Evolutionary conservation across 2,888 invertebrate species (phyloP).

Genomic region (Callimorpha dominula): DNA sequence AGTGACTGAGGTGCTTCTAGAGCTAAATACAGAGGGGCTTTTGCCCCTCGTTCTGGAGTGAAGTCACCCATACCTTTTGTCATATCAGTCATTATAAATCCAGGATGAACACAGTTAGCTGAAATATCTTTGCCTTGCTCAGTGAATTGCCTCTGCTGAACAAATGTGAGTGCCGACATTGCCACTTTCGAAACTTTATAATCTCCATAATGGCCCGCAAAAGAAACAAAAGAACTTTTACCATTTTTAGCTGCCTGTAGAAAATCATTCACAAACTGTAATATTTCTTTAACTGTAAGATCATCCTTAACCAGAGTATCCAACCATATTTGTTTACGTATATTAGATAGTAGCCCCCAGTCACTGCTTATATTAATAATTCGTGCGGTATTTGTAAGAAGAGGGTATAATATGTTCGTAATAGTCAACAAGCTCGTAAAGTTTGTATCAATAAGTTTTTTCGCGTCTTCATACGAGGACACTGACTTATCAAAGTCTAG

Average conservation of each 20-base stretch:
- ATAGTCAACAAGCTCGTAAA: slow-evolving; percentile 89
- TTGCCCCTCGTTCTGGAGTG: slow-evolving; percentile 78
- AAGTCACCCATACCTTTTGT: slow-evolving; percentile 84
- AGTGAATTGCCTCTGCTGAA: slow-evolving; percentile 78
- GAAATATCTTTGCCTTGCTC: slow-evolving; percentile 83
- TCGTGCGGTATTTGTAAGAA: slow-evolving; percentile 89
- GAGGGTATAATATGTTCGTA: slow-evolving; percentile 90
- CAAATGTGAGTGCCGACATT: slow-evolving; percentile 81
- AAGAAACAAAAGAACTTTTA: slow-evolving; percentile 73
- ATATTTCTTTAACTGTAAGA: slow-evolving; percentile 83
- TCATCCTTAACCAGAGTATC: slow-evolving; percentile 78
- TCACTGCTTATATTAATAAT: slow-evolving; percentile 92
- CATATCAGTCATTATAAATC: slow-evolving; percentile 84
- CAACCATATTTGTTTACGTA: slow-evolving; percentile 80
- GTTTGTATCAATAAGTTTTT: slow-evolving; percentile 90
- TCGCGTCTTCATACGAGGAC: slow-evolving; percentile 89
- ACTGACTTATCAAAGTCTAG: slow-evolving; percentile 89
- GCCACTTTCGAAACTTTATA: slow-evolving; percentile 85
- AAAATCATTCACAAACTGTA: slow-evolving; percentile 86
- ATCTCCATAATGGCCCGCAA: slow-evolving; percentile 81
- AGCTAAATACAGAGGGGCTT: slow-evolving; percentile 78
- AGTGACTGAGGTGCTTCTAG: slow-evolving; percentile 79
- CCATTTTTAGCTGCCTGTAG: slow-evolving; percentile 84
- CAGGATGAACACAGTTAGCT: slow-evolving; percentile 83
- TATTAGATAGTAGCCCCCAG: slow-evolving; percentile 84